Base-by-base conservation (phyloP, 2,797 vertebrate species). In the Clarias fuscus region DNA sequence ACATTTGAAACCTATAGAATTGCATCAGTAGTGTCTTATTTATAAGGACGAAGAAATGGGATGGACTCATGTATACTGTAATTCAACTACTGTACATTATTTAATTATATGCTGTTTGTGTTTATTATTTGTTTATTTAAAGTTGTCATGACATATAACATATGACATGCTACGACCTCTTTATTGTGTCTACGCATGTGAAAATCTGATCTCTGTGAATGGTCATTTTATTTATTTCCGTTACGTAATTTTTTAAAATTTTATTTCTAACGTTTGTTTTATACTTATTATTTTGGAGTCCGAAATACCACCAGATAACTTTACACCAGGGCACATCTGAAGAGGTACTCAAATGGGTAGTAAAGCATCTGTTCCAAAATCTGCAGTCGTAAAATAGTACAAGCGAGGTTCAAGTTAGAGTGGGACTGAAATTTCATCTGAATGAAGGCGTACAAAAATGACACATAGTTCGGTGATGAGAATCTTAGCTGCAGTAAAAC, bases 121-220 rank as follows among this genome's bases (percentile, higher is more conserved):
- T 82, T 33, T 22, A 5, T 82, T 10, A 53, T 82, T 56, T 53
- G 20, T 53, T 82, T 56, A 27, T 65, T 82, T 82, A 24, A 27
- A 27, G 58, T 58, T 77, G 17, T 13, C 33, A 8, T 30, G 24
- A 22, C n/a, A n/a, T n/a, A n/a, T n/a, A n/a, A n/a, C 70, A 67
- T 65, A 65, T 24, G 59, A 43, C 68, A 59, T 73, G 30, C 67
- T 40, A 65, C 0, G 7, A 33, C 71, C 24, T 27, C 75, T 85
- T 40, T 37, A 8, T 40, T 43, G 30, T 22, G 48, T 85, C 76
- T 79, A 24, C 33, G 56, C 65, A 85, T 80, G 71, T 76, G 30
- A 64, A 59, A 24, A n/a, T 40, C 64, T 61, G 30, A 80, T 59
- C 11, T 81, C 48, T 22, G 13, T 80, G 59, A 80, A 61, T 37